Evolutionary conservation across 1,140 invertebrate species (phyloP), one percentile per base, ranked within the genome.

Genomic region (Drosophila takahashii): DNA sequence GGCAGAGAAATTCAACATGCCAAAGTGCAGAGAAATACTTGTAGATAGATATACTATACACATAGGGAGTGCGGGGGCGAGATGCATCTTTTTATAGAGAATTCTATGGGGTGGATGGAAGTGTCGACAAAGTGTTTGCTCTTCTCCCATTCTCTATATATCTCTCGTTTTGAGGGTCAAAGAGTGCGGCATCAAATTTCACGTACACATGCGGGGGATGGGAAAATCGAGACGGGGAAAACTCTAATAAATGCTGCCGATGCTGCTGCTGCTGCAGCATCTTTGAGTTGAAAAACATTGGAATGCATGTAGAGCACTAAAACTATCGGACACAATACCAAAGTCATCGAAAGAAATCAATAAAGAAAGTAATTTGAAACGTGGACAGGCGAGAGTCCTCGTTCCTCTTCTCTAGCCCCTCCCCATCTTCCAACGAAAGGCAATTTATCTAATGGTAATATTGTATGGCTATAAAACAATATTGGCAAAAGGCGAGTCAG

Each of bases 381-480:
- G 83, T 87, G 81, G 58, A 59, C 54, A 51, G 53, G 42, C 42
- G n/a, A 47, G 47, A 27, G 45, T 32, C 16, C 16, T 34, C 9
- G 1, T 22, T 22, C 3, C 22, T 22, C 22, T 22, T 22, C 22
- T 3, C 3, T 22, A 22, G 7, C 29, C 15, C 8, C 34, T 45
- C 15, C 18, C 48, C 6, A 0, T 69, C 60, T 22, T 22, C 29
- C 0, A 69, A 66, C 65, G 69, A 83, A 85, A 87, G 79, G 84
- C 84, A 87, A 87, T 87, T 87, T 87, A 89, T 87, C 83, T 87
- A 87, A 87, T 87, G 83, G 83, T 87, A 87, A 87, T 87, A 87
- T 87, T 87, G 83, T 87, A 89, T 83, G 83, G 83, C 79, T 69
- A 87, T 87, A 87, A 87, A 87, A 87, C 84, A 87, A 87, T 87